These are phyloP conservation scores for Doryteuthis pealeii DNA, from an alignment of 1,140 invertebrate genomes.

Conservation along the genomic window DNA sequence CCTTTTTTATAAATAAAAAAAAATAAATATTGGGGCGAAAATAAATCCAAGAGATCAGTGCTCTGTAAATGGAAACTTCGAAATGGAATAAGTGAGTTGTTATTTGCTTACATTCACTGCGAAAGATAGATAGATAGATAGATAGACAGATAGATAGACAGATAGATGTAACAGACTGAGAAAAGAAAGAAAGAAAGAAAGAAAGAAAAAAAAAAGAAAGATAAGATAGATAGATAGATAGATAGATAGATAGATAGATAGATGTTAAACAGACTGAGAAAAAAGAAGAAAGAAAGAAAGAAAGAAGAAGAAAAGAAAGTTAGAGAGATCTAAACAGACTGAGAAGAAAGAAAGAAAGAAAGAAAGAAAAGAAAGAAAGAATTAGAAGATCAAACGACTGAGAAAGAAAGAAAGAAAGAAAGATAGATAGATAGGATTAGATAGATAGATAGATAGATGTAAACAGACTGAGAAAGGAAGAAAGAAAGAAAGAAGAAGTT, in stretches of 20 bases:
- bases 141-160: neutral
- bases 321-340: neutral
- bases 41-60: too few species aligned
- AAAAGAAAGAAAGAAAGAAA: neutral
- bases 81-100: too few species aligned
- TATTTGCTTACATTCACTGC: too few species aligned
- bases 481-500: too few species aligned
- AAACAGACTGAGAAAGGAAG: neutral
- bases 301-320: neutral
- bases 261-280: neutral
- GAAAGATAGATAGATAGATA: neutral
- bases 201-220: neutral
- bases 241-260: neutral
- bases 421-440: neutral
- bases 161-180: neutral
- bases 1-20: too few species aligned
- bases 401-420: too few species aligned
- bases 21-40: too few species aligned
- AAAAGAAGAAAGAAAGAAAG: neutral
- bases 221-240: slow-evolving; percentile 8
- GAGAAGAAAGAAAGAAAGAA: neutral
- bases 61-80: too few species aligned
- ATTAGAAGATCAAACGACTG: too few species aligned
- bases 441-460: neutral
- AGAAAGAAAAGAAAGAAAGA: neutral